These are phyloP conservation scores for Lepeophtheirus salmonis DNA, from an alignment of 1,140 invertebrate genomes.

Conservation along the genomic window DNA sequence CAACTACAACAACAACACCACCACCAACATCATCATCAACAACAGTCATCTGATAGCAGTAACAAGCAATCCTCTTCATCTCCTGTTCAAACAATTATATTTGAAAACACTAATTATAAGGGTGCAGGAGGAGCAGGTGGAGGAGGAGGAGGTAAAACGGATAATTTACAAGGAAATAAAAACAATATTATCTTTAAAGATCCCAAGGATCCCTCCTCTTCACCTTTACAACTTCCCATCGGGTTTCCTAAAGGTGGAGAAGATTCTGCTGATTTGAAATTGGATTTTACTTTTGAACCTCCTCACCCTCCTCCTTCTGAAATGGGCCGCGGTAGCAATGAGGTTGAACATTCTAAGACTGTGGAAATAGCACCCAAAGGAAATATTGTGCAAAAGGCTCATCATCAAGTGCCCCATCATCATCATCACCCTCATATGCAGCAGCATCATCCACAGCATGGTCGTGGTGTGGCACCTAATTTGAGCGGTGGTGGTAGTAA, in stretches of 20 bases:
- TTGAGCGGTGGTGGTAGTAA: too few relatives aligned
- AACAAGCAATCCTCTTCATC: slow-evolving; percentile 46
- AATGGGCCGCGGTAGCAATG: not conserved
- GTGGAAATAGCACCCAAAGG: too few relatives aligned
- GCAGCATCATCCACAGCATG: slow-evolving; percentile 28
- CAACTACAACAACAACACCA: not conserved
- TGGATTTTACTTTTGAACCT: slow-evolving; percentile 67
- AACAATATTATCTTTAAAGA: slow-evolving; percentile 25
- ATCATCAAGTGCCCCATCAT: slow-evolving; percentile 28
- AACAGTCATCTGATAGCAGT: slow-evolving; percentile 7
- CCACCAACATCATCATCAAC: not conserved
- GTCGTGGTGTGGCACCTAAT: not conserved
- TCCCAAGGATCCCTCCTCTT: slow-evolving; percentile 21
- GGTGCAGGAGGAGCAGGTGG: slow-evolving; percentile 26
- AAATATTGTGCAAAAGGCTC: not conserved
- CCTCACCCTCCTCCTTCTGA: too few relatives aligned
- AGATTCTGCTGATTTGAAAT: slow-evolving; percentile 64
- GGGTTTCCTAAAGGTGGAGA: slow-evolving; percentile 43
- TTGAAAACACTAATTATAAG: slow-evolving; percentile 77
- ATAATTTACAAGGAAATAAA: too few relatives aligned
- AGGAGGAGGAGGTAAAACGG: not conserved
- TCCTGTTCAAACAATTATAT: slow-evolving; percentile 68
- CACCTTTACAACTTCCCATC: slow-evolving; percentile 39
- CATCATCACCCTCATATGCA: slow-evolving; percentile 42
- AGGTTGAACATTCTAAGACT: too few relatives aligned